Evolutionary conservation across 2,113 vertebrate genomes (phyloP), one percentile per base, ranked within the genome.

Genomic region (Chionodraco myersi): DNA sequence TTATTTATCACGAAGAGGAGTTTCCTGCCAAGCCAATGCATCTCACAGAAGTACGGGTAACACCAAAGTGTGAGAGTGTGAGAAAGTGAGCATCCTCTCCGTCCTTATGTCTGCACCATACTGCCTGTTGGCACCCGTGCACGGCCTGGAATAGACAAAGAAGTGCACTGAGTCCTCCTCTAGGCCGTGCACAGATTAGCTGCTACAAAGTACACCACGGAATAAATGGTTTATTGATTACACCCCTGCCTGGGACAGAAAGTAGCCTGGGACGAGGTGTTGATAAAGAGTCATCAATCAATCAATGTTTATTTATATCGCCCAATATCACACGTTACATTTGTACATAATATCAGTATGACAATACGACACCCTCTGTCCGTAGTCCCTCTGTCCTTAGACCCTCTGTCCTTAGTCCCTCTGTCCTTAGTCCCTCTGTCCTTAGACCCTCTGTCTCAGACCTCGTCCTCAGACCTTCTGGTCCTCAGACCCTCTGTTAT

Each of bases 141-240:
- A 66, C 9, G 16, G 15, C 16, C 61, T 34, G 36, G 86, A 86
- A 82, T 70, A 82, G 72, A 70, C 10, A 57, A 18, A 61, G 47
- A 81, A 78, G 41, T 72, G 56, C 57, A 62, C 11, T 30, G 59
- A 80, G 70, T 70, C 61, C 44, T 72, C 60, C 60, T 21, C 21
- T 21, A 21, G 21, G 78, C 72, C 16, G 15, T 68, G 65, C 69
- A 77, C 66, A 82, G 76, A 84, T 75, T 60, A 81, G 64, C 74
- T 59, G 66, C 34, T 77, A 56, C 45, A 7, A 74, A 63, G 75
- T 72, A 84, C 66, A 89, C 89, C 89, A 88, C 79, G 68, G 85
- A 89, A 83, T 82, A 91, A 92, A 93, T 86, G 80, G 76, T 75
- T 79, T 90, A 92, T 90, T 89, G 88, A 93, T 92, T 90, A 48